These are phyloP conservation scores for Hystrix brachyura DNA, from an alignment of 2,113 vertebrate species.

Conservation along the genomic window DNA sequence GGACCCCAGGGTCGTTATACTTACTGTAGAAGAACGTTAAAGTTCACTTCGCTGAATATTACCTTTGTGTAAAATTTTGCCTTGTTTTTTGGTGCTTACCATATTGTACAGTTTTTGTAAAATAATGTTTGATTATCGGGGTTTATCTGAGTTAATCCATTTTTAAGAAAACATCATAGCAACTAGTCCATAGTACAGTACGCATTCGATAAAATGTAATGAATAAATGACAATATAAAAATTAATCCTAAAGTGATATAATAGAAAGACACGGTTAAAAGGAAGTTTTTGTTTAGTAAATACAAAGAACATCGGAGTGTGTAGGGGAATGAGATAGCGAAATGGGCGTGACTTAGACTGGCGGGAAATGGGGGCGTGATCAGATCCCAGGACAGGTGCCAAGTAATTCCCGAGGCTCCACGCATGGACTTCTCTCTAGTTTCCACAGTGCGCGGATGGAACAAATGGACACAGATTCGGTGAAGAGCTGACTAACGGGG, in stretches of 20 bases:
- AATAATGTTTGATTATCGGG: not conserved
- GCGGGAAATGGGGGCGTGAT: not conserved
- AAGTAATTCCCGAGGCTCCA: not conserved
- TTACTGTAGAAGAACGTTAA: not conserved
- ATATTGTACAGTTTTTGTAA: not conserved
- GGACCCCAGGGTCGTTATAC: not conserved
- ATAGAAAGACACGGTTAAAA: not conserved
- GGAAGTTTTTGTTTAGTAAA: not conserved
- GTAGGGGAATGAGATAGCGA: not conserved
- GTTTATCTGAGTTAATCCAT: not conserved
- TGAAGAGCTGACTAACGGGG: not conserved
- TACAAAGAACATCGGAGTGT: not conserved
- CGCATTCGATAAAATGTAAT: not conserved
- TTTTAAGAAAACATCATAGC: not conserved
- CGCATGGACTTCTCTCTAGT: not conserved
- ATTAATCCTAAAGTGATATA: not conserved
- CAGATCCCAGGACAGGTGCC: not conserved
- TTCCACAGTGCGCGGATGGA: not conserved
- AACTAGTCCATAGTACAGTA: not conserved
- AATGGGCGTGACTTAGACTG: not conserved
- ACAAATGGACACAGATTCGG: not conserved
- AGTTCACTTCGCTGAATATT: not conserved
- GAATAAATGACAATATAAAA: not conserved
- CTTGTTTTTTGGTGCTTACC: not conserved
- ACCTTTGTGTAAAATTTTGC: not conserved